Percentiles rank a stretch among this genome's conserved stretches.
Conservation (phyloP, 2,888 invertebrate species). For the Sylvicola cinctus region DNA sequence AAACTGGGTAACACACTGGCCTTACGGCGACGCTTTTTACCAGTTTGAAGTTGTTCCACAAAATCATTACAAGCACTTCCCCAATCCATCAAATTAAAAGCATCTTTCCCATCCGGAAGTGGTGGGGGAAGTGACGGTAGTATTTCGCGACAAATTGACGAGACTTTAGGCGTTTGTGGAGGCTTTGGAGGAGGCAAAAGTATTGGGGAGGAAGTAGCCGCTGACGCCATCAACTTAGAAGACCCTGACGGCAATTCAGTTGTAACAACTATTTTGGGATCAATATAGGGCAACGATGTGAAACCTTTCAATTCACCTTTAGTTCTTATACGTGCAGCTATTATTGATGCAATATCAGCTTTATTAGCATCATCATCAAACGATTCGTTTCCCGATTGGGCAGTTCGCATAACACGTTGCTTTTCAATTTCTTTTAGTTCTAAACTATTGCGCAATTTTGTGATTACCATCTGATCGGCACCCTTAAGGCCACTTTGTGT, state of each 20-base stretch:
- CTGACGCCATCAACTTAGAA: neutral
- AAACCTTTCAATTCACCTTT: constrained; percentile 63
- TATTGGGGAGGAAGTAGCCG: constrained; percentile 16
- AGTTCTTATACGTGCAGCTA: constrained; percentile 56
- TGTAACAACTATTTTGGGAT: constrained; percentile 13
- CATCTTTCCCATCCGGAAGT: neutral
- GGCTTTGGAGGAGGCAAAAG: no score
- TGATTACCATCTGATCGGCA: constrained; percentile 49
- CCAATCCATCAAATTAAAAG: constrained; percentile 26
- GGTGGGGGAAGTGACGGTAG: no score
- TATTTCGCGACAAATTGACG: no score
- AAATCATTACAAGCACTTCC: constrained; percentile 55
- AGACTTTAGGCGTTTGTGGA: no score
- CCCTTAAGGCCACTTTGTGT: constrained; percentile 19
- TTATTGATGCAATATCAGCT: constrained; percentile 34
- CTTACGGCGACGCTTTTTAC: constrained; percentile 13
- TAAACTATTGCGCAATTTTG: constrained; percentile 46
- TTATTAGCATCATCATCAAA: constrained; percentile 3
- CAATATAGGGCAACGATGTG: constrained; percentile 13
- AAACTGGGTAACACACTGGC: constrained; percentile 28
- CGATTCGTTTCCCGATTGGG: constrained; percentile 15
- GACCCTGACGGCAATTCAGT: constrained; percentile 12
- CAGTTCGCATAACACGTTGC: constrained; percentile 18
- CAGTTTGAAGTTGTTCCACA: constrained; percentile 48
- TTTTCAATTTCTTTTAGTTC: constrained; percentile 40